Base-by-base conservation (phyloP, 2,797 vertebrate species). In the Eleutherodactylus coqui region DNA sequence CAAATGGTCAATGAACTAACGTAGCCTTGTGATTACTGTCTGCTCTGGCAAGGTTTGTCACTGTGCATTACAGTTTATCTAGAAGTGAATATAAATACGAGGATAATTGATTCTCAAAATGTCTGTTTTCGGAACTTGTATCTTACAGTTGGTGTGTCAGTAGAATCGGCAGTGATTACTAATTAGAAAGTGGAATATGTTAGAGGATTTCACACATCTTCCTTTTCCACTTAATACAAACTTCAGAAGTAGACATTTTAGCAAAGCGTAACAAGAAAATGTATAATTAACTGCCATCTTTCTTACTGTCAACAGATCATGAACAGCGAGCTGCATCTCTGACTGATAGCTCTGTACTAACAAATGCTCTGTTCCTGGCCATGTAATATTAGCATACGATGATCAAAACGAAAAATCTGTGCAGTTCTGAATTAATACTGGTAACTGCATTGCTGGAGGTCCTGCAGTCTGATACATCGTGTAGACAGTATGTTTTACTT, bases 121-220 rank as follows among this genome's bases (percentile, higher is more conserved):
- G 88, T 90, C 87, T 80, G 79, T 89, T 89, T 89, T 47, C 77
- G 53, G 84, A 89, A 89, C 90, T 92, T 10, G 11, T 90, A 90
- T 87, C 79, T 91, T 90, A 88, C 84, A 87, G 91, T 90, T 87
- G 73, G 90, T 88, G 89, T 91, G 91, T 92, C 91, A 92, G 92
- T 91, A 88, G 92, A 94, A 93, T 91, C 92, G 87, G 82, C 69
- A 13, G 87, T 91, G 92, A 93, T 92, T 93, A 91, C 91, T 93
- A 91, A 95, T 93, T 94, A 94, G 92, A 92, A 93, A 90, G 87
- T 77, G 34, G 92, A 92, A 91, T 83, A 82, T 92, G 91, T 92
- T 91, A 90, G 89, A 86, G 89, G 87, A 75, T 86, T 90, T 88
- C 89, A 88, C 89, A 90, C 86, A 90, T 89, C 75, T 90, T 75